phyloP scores from a whole-genome alignment of 2,888 invertebrate genomes.

The Lingula anatina region DNA sequence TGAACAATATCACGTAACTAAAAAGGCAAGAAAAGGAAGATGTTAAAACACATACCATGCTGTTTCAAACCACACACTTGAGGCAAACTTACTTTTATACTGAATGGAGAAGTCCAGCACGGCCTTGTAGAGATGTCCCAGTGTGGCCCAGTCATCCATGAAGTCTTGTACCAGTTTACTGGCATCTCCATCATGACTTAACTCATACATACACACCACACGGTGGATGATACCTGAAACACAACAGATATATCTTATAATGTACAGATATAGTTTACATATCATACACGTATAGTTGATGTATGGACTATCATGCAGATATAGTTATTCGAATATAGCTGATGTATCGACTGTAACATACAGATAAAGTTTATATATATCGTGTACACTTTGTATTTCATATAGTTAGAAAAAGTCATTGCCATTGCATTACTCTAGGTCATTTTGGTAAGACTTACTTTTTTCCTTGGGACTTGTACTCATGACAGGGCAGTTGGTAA shows the following conservation, averaged over 20 bases:
- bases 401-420: too few relatives aligned
- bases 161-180: constrained; percentile 78
- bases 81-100: constrained; percentile 62
- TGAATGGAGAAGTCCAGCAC: constrained; percentile 79
- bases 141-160: constrained; percentile 86
- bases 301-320: too few relatives aligned
- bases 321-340: too few relatives aligned
- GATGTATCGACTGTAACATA: too few relatives aligned
- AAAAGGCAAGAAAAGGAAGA: too few relatives aligned
- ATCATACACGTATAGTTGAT: too few relatives aligned
- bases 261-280: too few relatives aligned
- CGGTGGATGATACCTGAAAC: constrained; percentile 71
- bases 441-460: too few relatives aligned
- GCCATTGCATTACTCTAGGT: too few relatives aligned
- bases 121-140: constrained; percentile 81
- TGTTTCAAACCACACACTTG: background rate
- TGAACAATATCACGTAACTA: too few relatives aligned
- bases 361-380: too few relatives aligned
- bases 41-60: background rate
- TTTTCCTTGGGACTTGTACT: constrained; percentile 42
- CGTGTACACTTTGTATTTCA: too few relatives aligned
- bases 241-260: constrained; percentile 4
- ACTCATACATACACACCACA: constrained; percentile 84
- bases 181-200: constrained; percentile 70
- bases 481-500: constrained; percentile 45